Evolutionary conservation across 2,797 vertebrate species (phyloP).

Genomic region (Chaetophractus vellerosus): DNA sequence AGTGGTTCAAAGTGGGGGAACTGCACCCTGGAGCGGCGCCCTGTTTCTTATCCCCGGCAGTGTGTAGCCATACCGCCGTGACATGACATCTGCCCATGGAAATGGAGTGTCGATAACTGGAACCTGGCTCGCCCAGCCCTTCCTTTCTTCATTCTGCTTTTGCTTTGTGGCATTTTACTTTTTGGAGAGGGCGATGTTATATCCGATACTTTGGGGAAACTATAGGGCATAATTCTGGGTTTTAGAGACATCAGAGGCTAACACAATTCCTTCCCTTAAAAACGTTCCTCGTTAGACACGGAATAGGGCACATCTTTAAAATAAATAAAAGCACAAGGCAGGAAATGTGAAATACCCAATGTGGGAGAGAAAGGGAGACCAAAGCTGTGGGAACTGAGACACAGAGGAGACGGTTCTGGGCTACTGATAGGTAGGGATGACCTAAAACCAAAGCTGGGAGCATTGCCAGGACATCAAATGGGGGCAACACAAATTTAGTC

Average conservation of each 20-base stretch:
- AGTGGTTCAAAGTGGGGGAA: too few relatives aligned
- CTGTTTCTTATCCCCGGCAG: fast-evolving
- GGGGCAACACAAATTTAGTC: fast-evolving
- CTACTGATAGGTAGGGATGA: fast-evolving
- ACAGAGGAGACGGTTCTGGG: too few relatives aligned
- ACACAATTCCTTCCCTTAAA: not conserved
- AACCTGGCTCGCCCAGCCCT: fast-evolving
- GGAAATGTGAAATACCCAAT: fast-evolving
- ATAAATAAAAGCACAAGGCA: too few relatives aligned
- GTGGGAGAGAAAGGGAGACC: not conserved
- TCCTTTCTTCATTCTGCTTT: not conserved
- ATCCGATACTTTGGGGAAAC: fast-evolving
- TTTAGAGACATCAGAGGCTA: fast-evolving
- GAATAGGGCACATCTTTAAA: not conserved
- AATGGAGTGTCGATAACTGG: fast-evolving
- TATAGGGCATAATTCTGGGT: fast-evolving
- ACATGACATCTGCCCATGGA: fast-evolving
- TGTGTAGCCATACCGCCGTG: fast-evolving
- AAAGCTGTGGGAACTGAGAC: fast-evolving
- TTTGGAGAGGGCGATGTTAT: fast-evolving
- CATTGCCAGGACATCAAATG: fast-evolving
- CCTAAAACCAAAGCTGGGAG: fast-evolving
- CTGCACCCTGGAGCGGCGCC: too few relatives aligned
- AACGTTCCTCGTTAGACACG: not conserved
- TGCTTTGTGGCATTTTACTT: fast-evolving